phyloP scores from a whole-genome alignment of 1,140 invertebrate species.

The Babylonia areolata region DNA sequence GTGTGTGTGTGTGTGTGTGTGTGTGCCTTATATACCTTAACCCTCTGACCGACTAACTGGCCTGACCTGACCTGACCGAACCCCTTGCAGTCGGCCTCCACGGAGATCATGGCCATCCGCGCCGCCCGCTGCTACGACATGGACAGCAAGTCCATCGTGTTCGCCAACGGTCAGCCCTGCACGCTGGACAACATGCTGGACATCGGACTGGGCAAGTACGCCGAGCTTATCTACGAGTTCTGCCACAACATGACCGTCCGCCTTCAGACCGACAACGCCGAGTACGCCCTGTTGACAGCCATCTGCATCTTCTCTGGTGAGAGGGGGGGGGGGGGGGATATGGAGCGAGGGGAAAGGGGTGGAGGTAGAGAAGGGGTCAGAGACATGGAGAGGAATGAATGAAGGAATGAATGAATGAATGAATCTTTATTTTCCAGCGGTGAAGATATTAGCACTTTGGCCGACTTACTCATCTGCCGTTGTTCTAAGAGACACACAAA shows the following conservation, averaged over 20 bases:
- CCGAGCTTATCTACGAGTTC: constrained; percentile 82
- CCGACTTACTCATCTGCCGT: too few relatives aligned
- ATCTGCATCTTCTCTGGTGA: constrained; percentile 98
- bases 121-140: constrained; percentile 96
- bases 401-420: neutral
- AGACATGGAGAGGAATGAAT: too few relatives aligned
- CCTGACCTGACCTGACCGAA: too few relatives aligned
- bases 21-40: too few relatives aligned
- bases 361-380: too few relatives aligned
- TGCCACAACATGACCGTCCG: constrained; percentile 83
- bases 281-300: constrained; percentile 96
- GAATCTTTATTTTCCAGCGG: too few relatives aligned
- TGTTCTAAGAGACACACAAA: too few relatives aligned
- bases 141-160: constrained; percentile 93
- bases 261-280: constrained; percentile 92
- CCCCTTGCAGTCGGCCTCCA: constrained; percentile 89
- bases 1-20: too few relatives aligned
- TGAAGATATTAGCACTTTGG: too few relatives aligned
- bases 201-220: constrained; percentile 67
- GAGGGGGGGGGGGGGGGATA: constrained; percentile 17
- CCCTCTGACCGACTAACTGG: too few relatives aligned
- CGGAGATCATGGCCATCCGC: constrained; percentile 98
- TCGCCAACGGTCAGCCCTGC: constrained; percentile 87
- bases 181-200: constrained; percentile 70
- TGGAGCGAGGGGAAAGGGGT: too few relatives aligned